Evolutionary conservation across 2,797 vertebrate genomes (phyloP).

Genomic region (Danionella dracula): DNA sequence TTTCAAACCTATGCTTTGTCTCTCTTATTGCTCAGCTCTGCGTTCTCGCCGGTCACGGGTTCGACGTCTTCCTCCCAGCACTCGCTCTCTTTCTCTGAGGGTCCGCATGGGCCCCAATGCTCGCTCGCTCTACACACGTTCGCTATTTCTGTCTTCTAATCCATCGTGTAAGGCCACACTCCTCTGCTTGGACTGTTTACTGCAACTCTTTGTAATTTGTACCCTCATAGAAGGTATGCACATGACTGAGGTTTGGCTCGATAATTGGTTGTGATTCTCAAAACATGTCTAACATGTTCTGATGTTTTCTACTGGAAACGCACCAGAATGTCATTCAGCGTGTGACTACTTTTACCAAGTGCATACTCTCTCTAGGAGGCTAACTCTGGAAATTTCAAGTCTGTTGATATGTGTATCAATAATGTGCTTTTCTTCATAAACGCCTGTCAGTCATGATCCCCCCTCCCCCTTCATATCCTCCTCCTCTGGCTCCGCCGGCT

Average conservation of each 20-base stretch:
- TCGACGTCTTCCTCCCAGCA: conserved; percentile 52
- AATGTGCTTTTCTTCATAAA: conserved; percentile 23
- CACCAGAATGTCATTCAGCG: no score
- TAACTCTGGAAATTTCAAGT: not conserved
- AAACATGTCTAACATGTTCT: no score
- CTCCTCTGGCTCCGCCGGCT: conserved; percentile 43
- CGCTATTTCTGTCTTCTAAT: conserved; percentile 64
- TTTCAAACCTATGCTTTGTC: conserved; percentile 17
- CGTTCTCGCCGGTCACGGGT: conserved; percentile 52
- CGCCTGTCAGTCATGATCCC: conserved; percentile 65
- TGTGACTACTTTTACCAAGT: no score
- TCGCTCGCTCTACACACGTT: conserved; percentile 60
- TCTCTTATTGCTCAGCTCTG: conserved; percentile 44
- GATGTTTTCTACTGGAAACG: no score
- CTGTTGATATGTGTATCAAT: not conserved
- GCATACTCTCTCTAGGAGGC: not conserved
- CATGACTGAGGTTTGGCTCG: no score
- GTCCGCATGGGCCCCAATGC: conserved; percentile 63
- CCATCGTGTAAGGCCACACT: conserved; percentile 64
- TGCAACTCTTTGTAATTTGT: no score
- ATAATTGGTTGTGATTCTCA: no score
- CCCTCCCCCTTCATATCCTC: conserved; percentile 51
- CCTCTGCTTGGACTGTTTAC: not conserved
- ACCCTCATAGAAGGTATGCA: no score
- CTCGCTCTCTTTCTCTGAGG: conserved; percentile 66